phyloP scores from a whole-genome alignment of 2,888 invertebrate species.

The Torymus texanus region DNA sequence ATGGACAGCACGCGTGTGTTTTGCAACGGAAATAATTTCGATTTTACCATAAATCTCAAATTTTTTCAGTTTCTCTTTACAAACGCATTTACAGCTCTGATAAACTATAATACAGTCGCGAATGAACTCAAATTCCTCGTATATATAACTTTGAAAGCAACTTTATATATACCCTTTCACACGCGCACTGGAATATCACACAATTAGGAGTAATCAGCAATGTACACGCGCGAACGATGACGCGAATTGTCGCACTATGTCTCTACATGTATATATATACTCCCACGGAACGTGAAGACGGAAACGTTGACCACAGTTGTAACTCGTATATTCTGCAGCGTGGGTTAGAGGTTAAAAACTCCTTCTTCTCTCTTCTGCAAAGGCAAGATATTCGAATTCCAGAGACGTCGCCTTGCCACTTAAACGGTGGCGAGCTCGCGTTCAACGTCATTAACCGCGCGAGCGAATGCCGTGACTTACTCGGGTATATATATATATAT shows the following conservation, averaged over 20 bases:
- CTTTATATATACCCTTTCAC: not conserved
- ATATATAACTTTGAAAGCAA: too few relatives aligned
- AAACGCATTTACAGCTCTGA: not conserved
- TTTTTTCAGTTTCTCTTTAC: too few relatives aligned
- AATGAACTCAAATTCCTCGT: too few relatives aligned
- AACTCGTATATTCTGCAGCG: not conserved
- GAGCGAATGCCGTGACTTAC: conserved; percentile 21
- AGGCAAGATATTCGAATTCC: conserved; percentile 51
- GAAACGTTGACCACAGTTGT: conserved; percentile 20
- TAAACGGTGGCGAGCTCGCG: conserved; percentile 32
- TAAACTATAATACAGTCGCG: too few relatives aligned
- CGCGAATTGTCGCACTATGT: not conserved
- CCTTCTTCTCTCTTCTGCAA: not conserved
- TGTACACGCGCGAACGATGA: not conserved
- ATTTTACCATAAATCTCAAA: too few relatives aligned
- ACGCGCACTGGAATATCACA: not conserved
- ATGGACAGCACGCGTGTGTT: too few relatives aligned
- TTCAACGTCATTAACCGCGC: conserved; percentile 52
- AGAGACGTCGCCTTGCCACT: conserved; percentile 53
- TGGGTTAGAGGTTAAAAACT: not conserved
- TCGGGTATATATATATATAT: too few relatives aligned
- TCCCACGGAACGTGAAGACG: conserved; percentile 28
- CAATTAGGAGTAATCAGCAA: conserved; percentile 13
- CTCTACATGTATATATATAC: too few relatives aligned
- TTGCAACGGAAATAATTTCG: too few relatives aligned